Percentiles rank a stretch among this genome's conserved stretches.
Conservation (phyloP, 2,888 invertebrate genomes). For the Leucoptera coffeella region DNA sequence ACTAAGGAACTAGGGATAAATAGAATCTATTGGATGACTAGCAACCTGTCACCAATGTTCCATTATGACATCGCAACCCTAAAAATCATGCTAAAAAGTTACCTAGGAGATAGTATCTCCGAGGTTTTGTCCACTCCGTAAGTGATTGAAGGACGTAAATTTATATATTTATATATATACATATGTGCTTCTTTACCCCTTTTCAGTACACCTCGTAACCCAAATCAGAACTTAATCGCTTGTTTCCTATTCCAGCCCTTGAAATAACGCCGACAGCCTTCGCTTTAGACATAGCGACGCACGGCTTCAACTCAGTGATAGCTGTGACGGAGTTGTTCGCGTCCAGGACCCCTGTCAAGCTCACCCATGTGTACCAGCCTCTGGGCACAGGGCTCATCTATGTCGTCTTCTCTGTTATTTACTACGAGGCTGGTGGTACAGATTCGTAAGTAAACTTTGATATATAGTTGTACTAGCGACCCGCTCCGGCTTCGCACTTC, state of each 20-base stretch:
- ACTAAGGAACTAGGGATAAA: too few species aligned
- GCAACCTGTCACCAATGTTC: too few species aligned
- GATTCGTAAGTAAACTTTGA: constrained; percentile 43
- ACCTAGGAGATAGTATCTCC: too few species aligned
- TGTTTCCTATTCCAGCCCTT: too few species aligned
- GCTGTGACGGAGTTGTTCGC: constrained; percentile 64
- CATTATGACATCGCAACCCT: too few species aligned
- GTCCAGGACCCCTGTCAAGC: constrained; percentile 57
- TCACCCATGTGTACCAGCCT: constrained; percentile 57
- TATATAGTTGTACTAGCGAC: background rate
- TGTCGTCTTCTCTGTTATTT: constrained; percentile 62
- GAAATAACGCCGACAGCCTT: constrained; percentile 10
- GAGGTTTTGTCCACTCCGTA: background rate
- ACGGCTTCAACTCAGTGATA: constrained; percentile 63
- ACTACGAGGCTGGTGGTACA: constrained; percentile 71
- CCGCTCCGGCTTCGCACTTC: too few species aligned
- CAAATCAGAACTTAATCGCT: too few species aligned
- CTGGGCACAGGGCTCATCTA: constrained; percentile 62
- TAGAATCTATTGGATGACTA: too few species aligned
- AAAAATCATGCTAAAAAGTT: too few species aligned
- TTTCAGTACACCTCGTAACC: too few species aligned
- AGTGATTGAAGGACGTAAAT: background rate
- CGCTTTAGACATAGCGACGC: constrained; percentile 30
- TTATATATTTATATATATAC: background rate
- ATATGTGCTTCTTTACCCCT: too few species aligned